phyloP scores from a whole-genome alignment of 2,797 vertebrate genomes.

The Percopsis omiscomaycus region DNA sequence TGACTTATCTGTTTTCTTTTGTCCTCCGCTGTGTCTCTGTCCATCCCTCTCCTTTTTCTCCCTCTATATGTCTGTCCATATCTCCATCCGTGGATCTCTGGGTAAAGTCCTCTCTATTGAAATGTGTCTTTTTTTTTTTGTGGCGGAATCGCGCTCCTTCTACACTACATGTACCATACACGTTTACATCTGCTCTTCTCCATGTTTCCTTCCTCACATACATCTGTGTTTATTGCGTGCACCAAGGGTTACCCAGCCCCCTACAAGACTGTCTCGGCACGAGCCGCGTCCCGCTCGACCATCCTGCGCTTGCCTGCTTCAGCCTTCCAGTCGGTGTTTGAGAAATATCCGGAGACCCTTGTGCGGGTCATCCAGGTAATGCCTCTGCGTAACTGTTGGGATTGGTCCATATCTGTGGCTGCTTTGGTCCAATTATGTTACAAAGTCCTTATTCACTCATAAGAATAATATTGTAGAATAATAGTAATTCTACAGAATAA shows the following conservation, averaged over 20 bases:
- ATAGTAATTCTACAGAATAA: too few species aligned
- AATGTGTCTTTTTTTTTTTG: too few species aligned
- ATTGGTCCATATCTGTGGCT: too few species aligned
- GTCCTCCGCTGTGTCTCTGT: slow-evolving; percentile 3
- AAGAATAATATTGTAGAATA: too few species aligned
- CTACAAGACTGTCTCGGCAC: slow-evolving; percentile 89
- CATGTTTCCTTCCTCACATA: not conserved
- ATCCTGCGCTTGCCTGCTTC: slow-evolving; percentile 88
- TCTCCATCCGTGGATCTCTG: not conserved
- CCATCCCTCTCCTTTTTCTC: slow-evolving; percentile 10
- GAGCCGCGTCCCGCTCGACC: slow-evolving; percentile 83
- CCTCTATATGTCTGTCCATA: not conserved
- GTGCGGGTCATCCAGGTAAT: slow-evolving; percentile 92
- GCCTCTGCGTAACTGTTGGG: not conserved
- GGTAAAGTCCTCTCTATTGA: too few species aligned
- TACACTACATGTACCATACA: too few species aligned
- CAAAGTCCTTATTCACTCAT: too few species aligned
- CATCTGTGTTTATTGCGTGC: not conserved
- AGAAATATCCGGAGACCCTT: slow-evolving; percentile 93
- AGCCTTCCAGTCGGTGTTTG: slow-evolving; percentile 91
- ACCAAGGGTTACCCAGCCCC: slow-evolving; percentile 88
- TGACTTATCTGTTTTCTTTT: slow-evolving; percentile 1
- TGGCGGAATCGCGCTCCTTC: too few species aligned
- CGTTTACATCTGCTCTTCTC: not conserved
- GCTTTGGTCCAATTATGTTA: too few species aligned